These are phyloP conservation scores for Dryobates pubescens DNA, from an alignment of 2,797 vertebrate genomes.

Conservation along the genomic window DNA sequence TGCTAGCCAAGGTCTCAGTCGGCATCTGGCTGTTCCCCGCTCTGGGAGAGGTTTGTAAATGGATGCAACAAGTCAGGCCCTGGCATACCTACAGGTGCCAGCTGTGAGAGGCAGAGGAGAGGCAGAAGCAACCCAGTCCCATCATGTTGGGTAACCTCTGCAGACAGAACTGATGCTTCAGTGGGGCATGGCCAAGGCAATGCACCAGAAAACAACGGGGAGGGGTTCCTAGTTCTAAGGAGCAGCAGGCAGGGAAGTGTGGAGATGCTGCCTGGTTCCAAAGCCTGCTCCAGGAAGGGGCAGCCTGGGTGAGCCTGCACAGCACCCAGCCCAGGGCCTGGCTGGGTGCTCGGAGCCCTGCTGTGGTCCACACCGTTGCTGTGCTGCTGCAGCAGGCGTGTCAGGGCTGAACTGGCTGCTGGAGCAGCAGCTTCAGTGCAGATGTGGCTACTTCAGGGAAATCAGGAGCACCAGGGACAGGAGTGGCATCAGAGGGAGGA, in stretches of 20 bases:
- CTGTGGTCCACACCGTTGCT: rapidly evolving
- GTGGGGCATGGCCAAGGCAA: not conserved
- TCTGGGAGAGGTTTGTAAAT: rapidly evolving
- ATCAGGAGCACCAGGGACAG: not conserved
- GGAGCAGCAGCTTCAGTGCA: not conserved
- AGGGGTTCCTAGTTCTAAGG: rapidly evolving
- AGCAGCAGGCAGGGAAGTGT: not conserved
- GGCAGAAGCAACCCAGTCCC: not conserved
- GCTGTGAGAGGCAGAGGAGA: not conserved
- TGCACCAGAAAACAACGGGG: not conserved
- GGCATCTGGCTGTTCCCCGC: rapidly evolving
- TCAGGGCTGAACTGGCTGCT: not conserved
- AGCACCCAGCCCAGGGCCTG: rapidly evolving
- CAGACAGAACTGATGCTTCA: not conserved
- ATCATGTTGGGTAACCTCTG: rapidly evolving
- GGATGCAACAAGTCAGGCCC: not conserved
- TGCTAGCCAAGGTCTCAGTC: too few species aligned
- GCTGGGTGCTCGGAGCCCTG: not conserved
- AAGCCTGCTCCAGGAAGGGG: not conserved
- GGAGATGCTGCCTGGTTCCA: rapidly evolving
- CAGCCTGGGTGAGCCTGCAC: not conserved
- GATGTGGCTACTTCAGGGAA: not conserved
- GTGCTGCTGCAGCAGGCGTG: not conserved
- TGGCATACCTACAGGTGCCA: rapidly evolving
- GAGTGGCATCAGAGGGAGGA: conserved; percentile 1